Evolutionary conservation across 2,797 vertebrate genomes (phyloP), one percentile per base, ranked within the genome.

Genomic region (Notoglanidium macrostoma): DNA sequence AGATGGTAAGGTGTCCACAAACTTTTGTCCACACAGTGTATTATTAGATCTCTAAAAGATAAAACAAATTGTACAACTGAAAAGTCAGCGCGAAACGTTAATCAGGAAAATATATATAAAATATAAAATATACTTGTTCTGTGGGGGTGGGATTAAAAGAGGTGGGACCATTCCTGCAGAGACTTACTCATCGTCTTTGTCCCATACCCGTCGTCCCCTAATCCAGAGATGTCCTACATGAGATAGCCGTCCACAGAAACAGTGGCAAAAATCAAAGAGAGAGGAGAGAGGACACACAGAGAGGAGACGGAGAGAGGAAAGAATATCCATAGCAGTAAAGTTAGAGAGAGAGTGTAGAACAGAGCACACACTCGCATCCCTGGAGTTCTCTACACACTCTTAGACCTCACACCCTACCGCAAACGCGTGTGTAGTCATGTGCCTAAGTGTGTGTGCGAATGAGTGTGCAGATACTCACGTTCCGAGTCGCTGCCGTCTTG

Each of bases 131-230:
- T 87, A 85, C 89, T 73, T 84, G 84, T 78, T 90, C 81, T 54
- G 59, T 68, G 57, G 32, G 21, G 51, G 49, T 70, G 84, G 87
- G 59, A 88, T 85, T 88, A 68, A 88, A 83, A 83, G 12, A 67
- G 88, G 65, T 83, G 95, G 95, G 96, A 95, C 94, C 96, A 96
- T 96, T 97, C 95, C 96, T 96, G 93, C 76, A 96, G 89, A 95
- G 96, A 99, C 98, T 99, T 99, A 99, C 98, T 98, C 96, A 97
- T 97, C 92, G 97, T 97, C 96, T 99, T 99, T 97, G 98, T 98
- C 96, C 98, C 98, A 98, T 98, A 99, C 97, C 98, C 98, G 97
- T 99, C 98, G 97, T 99, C 98, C 97, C 97, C 97, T 97, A 98
- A 96, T 95, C 97, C 98, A 95, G 97, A 96, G 97, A 98, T 96